Evolutionary conservation across 2,113 vertebrate genomes (phyloP).

Genomic region (Rhegmatorhina hoffmannsi): DNA sequence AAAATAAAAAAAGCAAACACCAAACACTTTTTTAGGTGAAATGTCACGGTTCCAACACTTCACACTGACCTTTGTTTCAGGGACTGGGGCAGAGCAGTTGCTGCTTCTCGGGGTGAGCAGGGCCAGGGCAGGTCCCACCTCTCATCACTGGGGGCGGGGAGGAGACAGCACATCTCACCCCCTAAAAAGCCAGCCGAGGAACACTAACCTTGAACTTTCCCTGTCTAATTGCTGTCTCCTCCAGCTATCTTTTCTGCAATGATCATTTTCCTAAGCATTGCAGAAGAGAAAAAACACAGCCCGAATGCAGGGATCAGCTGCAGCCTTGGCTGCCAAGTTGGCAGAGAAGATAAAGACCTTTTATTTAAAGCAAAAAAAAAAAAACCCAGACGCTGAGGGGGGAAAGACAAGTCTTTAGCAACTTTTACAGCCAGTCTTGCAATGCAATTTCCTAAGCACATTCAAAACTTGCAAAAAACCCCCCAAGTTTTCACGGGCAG

Average conservation of each 20-base stretch:
- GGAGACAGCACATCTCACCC: not conserved
- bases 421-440: conserved; percentile 54
- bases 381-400: not conserved
- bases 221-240: conserved; percentile 1
- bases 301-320: not conserved
- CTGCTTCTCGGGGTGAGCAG: not conserved
- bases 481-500: not conserved
- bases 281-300: not conserved
- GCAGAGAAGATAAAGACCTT: conserved; percentile 55
- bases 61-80: not conserved
- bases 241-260: not conserved
- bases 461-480: not conserved
- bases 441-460: conserved; percentile 24
- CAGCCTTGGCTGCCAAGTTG: conserved; percentile 46
- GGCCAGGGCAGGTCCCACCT: fast-evolving
- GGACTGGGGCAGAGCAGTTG: not conserved
- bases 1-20: not conserved
- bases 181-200: fast-evolving
- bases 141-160: fast-evolving
- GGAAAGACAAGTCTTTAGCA: conserved; percentile 39
- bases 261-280: not conserved
- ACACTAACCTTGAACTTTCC: not conserved
- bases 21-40: not conserved
- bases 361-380: conserved; percentile 9
- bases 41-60: not conserved